A percentile compares a stretch with the other conserved stretches of the same genome.
Conservation (phyloP, 1,140 invertebrate genomes). For the Cyclina sinensis region DNA sequence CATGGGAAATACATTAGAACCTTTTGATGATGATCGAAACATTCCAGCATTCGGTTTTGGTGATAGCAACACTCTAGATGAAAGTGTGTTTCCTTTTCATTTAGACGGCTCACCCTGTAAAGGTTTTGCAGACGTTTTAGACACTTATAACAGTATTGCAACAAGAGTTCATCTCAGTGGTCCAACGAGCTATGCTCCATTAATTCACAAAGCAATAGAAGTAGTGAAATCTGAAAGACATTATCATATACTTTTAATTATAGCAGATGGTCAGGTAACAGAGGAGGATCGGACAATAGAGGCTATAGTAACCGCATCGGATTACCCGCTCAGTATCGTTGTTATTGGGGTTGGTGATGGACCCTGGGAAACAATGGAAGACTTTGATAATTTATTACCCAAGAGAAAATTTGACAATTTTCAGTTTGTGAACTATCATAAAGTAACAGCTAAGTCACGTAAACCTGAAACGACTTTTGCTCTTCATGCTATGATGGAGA, state of each 20-base stretch:
- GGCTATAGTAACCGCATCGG: slow-evolving; percentile 88
- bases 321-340: slow-evolving; percentile 88
- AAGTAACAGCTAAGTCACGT: slow-evolving; percentile 85
- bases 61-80: slow-evolving; percentile 86
- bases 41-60: slow-evolving; percentile 88
- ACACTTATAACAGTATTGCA: slow-evolving; percentile 81
- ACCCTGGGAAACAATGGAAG: slow-evolving; percentile 88
- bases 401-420: slow-evolving; percentile 89
- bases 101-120: slow-evolving; percentile 80
- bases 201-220: slow-evolving; percentile 87
- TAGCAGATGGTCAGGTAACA: slow-evolving; percentile 88
- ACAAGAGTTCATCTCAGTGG: slow-evolving; percentile 85
- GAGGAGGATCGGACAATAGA: slow-evolving; percentile 86
- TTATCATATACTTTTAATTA: slow-evolving; percentile 88
- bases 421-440: slow-evolving; percentile 88
- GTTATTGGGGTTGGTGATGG: slow-evolving; percentile 89
- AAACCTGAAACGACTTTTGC: slow-evolving; percentile 87
- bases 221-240: slow-evolving; percentile 85
- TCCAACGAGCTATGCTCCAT: slow-evolving; percentile 88
- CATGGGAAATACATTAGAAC: slow-evolving; percentile 87
- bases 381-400: slow-evolving; percentile 88
- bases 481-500: slow-evolving; percentile 88
- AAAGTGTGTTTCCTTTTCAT: slow-evolving; percentile 86
- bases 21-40: slow-evolving; percentile 85
- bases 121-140: slow-evolving; percentile 87